Evolutionary conservation across 2,888 invertebrate genomes (phyloP).

Genomic region (Fabriciana adippe): DNA sequence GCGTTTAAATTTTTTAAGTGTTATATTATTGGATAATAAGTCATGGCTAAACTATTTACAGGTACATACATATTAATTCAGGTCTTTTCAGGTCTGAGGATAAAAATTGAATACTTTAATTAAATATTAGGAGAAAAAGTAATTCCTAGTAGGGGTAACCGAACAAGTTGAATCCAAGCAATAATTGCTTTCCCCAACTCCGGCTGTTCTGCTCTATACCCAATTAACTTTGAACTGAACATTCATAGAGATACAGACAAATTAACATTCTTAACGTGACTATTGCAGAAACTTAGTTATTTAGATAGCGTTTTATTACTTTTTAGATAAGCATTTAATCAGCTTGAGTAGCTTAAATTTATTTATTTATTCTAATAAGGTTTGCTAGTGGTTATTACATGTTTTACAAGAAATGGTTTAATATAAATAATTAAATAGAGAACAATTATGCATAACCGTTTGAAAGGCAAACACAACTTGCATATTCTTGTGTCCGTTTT

Average conservation of each 20-base stretch:
- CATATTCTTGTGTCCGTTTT: too few relatives aligned
- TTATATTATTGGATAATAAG: too few relatives aligned
- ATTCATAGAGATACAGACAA: constrained; percentile 21
- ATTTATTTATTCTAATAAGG: too few relatives aligned
- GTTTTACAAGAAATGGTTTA: too few relatives aligned
- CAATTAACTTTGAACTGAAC: constrained; percentile 42
- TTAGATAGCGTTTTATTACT: constrained; percentile 1
- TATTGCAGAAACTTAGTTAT: constrained; percentile 10
- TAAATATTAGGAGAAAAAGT: neutral
- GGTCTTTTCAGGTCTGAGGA: too few relatives aligned
- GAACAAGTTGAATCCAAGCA: constrained; percentile 30
- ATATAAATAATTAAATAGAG: too few relatives aligned
- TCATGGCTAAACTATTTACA: too few relatives aligned
- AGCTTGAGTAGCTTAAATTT: neutral
- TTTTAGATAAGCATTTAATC: neutral
- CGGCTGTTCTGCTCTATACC: constrained; percentile 38
- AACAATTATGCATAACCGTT: too few relatives aligned
- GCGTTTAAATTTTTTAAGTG: too few relatives aligned
- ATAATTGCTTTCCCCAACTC: constrained; percentile 38
- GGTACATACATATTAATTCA: neutral
- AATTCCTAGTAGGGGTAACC: constrained; percentile 25
- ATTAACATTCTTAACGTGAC: constrained; percentile 26
- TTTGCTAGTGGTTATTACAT: too few relatives aligned
- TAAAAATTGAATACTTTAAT: neutral
- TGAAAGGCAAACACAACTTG: too few relatives aligned